Evolutionary conservation across 1,140 invertebrate species (phyloP).

Genomic region (Atta colombica): DNA sequence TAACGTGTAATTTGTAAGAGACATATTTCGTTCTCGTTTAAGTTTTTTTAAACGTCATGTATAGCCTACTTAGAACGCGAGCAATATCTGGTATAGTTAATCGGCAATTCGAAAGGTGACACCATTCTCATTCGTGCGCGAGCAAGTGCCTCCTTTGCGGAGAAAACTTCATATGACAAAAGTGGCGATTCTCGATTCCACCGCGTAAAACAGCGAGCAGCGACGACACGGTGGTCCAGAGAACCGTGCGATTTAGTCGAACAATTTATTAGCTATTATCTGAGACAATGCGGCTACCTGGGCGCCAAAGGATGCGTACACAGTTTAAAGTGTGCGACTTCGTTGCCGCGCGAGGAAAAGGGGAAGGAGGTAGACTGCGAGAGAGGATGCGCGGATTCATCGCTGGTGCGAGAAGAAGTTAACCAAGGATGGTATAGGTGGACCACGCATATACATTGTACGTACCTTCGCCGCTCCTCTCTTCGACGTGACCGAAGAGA

Average conservation of each 20-base stretch:
- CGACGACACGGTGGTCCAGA: conserved; percentile 75
- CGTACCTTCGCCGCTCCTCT: conserved; percentile 69
- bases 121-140: conserved; percentile 7
- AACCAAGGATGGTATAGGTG: conserved; percentile 71
- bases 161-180: background rate
- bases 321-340: conserved; percentile 57
- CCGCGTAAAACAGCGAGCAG: background rate
- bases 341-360: conserved; percentile 29
- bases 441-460: conserved; percentile 65
- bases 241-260: conserved; percentile 73
- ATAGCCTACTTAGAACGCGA: conserved; percentile 31
- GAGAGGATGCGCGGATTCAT: background rate
- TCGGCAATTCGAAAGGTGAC: conserved; percentile 24
- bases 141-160: conserved; percentile 16
- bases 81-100: conserved; percentile 15
- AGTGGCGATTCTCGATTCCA: background rate
- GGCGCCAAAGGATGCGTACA: conserved; percentile 73
- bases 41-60: background rate
- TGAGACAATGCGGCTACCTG: conserved; percentile 84
- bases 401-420: background rate
- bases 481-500: conserved; percentile 63
- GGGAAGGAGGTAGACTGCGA: background rate
- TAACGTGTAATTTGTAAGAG: background rate
- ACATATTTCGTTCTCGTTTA: background rate
- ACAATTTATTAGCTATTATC: conserved; percentile 86